Conservation (phyloP, 2,113 vertebrate genomes). For the Tonatia bakeri region DNA sequence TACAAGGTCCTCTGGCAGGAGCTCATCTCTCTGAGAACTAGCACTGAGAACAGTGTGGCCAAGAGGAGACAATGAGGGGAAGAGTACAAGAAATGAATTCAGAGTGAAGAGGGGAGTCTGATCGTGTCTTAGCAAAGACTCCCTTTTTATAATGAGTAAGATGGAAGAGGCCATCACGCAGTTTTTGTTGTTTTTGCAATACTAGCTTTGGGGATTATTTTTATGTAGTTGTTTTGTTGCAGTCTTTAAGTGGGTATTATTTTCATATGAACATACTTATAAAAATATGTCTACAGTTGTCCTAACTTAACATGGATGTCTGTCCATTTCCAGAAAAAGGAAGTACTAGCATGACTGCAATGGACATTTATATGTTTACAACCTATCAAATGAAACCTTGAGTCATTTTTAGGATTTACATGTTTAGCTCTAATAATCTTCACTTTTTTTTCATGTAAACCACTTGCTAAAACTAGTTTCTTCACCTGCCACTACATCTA, state of each 20-base stretch:
- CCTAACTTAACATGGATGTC: background rate
- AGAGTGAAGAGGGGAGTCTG: rapidly evolving
- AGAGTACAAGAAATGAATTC: background rate
- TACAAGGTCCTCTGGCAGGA: background rate
- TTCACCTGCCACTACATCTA: background rate
- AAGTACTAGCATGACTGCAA: background rate
- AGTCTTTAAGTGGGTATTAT: background rate
- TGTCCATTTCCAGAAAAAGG: background rate
- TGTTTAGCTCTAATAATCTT: background rate
- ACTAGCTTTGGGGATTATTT: background rate
- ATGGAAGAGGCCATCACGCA: background rate
- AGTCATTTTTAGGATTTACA: background rate
- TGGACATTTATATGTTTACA: background rate
- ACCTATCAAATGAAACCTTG: background rate
- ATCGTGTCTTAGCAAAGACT: background rate
- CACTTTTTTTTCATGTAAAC: background rate
- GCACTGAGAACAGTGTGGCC: background rate
- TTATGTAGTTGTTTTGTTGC: background rate
- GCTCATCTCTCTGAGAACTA: background rate
- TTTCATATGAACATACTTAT: background rate
- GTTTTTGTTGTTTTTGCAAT: background rate
- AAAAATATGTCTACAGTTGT: background rate
- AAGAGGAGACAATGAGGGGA: background rate
- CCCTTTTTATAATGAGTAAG: background rate
- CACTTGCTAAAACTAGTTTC: background rate